These are phyloP conservation scores for Alentia gelatinosa DNA, from an alignment of 2,888 invertebrate genomes.

Conservation along the genomic window DNA sequence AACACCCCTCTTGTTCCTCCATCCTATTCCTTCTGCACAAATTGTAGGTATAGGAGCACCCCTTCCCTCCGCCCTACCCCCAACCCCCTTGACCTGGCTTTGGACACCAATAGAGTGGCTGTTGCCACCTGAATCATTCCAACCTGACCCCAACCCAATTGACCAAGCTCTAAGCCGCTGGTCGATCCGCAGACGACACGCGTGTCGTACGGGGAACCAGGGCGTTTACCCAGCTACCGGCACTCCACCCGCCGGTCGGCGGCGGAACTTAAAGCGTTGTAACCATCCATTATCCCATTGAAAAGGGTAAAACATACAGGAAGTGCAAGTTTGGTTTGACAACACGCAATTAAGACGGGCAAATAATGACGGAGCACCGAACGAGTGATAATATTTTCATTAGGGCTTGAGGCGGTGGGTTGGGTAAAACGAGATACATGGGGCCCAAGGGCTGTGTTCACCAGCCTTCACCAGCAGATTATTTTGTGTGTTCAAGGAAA, in stretches of 20 bases:
- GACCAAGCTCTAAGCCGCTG: background rate
- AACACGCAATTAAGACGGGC: slow-evolving; percentile 44
- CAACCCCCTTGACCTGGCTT: slow-evolving; percentile 20
- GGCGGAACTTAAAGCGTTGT: slow-evolving; percentile 39
- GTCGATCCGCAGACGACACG: background rate
- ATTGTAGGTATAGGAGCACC: too few species aligned
- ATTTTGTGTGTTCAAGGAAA: slow-evolving; percentile 48
- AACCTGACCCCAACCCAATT: slow-evolving; percentile 21
- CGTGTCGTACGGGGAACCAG: background rate
- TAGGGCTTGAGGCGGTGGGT: slow-evolving; percentile 31
- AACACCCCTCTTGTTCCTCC: background rate
- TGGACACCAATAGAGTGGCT: background rate
- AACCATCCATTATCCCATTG: slow-evolving; percentile 48
- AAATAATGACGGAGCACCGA: slow-evolving; percentile 17
- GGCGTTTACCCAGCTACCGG: background rate
- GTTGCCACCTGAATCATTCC: slow-evolving; percentile 2
- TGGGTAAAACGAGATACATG: slow-evolving; percentile 43
- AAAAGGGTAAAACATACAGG: slow-evolving; percentile 44
- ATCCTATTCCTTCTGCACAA: background rate
- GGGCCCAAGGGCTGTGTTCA: background rate
- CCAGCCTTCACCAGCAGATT: slow-evolving; percentile 12
- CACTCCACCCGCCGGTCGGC: background rate
- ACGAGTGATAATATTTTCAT: slow-evolving; percentile 51
- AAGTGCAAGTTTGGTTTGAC: slow-evolving; percentile 51
- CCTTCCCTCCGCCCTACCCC: background rate